phyloP scores from a whole-genome alignment of 35 echinoderm and acorn worm genomes.

The Hemicentrotus pulcherrimus region DNA sequence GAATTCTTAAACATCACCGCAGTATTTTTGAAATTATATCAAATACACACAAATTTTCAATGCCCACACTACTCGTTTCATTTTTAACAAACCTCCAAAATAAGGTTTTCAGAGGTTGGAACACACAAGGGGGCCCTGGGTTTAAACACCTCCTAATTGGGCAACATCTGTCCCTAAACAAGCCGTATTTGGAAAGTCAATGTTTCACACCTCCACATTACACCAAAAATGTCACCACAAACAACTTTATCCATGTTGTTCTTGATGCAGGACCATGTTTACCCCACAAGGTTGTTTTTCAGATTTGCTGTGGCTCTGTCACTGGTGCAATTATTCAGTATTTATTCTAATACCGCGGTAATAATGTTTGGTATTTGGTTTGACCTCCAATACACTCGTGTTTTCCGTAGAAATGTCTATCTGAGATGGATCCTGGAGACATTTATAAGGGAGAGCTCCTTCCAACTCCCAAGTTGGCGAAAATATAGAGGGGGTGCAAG shows the following conservation, averaged over 20 bases:
- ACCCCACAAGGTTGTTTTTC: background rate
- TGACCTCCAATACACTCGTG: background rate
- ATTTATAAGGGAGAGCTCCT: no score
- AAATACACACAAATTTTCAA: no score
- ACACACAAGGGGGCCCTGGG: background rate
- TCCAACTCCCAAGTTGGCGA: no score
- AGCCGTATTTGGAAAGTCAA: background rate
- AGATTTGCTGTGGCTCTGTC: background rate
- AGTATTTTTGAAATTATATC: no score
- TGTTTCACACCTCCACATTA: background rate
- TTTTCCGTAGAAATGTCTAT: background rate
- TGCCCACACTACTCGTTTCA: no score
- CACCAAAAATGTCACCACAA: background rate
- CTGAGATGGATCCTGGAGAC: no score
- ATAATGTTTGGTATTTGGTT: background rate
- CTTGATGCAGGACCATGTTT: background rate
- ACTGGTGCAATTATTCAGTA: background rate
- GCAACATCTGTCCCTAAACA: background rate
- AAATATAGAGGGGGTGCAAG: no score
- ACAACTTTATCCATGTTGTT: background rate
- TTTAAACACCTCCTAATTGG: background rate
- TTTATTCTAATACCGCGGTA: background rate
- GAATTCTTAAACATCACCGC: no score
- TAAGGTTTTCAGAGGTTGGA: background rate
- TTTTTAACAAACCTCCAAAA: no score